Percentiles rank a stretch among this genome's conserved stretches.
phyloP scores from a whole-genome alignment of 2,113 vertebrate genomes.

The Oreochromis spilurus region DNA sequence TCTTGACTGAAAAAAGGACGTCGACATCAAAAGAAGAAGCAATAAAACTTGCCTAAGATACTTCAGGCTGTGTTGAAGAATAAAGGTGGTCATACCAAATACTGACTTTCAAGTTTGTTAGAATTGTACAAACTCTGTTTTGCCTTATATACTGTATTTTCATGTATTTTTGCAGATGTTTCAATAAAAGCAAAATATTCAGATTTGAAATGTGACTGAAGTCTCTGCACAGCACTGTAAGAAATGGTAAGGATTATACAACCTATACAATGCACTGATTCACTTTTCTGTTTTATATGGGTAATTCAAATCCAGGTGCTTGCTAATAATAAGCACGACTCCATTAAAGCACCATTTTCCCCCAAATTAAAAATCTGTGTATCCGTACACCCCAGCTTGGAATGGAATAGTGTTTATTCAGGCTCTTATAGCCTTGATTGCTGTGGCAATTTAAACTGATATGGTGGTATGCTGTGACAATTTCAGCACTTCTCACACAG shows the following conservation, averaged over 20 bases:
- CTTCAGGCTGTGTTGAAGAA: background rate
- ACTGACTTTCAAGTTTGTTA: background rate
- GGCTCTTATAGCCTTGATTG: background rate
- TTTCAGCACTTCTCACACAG: background rate
- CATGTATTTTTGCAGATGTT: background rate
- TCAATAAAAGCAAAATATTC: background rate
- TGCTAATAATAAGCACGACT: background rate
- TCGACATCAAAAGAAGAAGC: background rate
- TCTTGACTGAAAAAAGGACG: background rate
- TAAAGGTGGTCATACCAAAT: background rate
- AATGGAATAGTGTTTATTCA: background rate
- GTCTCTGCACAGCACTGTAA: background rate
- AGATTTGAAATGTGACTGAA: background rate
- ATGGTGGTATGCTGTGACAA: background rate
- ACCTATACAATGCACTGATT: background rate
- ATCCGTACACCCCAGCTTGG: background rate
- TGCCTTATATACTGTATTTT: background rate
- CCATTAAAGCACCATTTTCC: background rate
- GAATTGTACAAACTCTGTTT: background rate
- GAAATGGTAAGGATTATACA: background rate
- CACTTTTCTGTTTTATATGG: background rate
- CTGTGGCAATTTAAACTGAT: background rate
- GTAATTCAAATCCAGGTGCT: background rate
- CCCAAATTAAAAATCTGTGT: background rate
- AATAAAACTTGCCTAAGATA: background rate